phyloP scores from a whole-genome alignment of 1,140 invertebrate species.

The Bombus vancouverensis region DNA sequence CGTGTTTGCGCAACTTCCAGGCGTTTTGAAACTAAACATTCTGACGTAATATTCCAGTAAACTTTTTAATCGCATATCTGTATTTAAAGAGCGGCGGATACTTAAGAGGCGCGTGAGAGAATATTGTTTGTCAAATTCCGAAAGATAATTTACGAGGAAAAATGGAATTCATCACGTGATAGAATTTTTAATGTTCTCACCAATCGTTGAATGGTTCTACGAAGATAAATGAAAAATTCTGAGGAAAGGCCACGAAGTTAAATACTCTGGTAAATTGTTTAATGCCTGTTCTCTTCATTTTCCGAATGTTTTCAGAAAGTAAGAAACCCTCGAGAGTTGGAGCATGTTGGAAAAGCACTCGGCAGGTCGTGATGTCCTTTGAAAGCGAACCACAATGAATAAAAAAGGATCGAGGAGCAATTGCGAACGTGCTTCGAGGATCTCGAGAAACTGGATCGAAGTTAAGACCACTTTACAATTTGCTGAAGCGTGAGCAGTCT shows the following conservation, averaged over 20 bases:
- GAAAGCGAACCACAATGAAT: not conserved
- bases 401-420: conserved; percentile 9
- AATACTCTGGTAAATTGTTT: not conserved
- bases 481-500: conserved; percentile 36
- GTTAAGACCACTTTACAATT: conserved; percentile 43
- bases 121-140: not conserved
- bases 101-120: not conserved
- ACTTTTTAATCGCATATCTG: not conserved
- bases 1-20: too few relatives aligned
- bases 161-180: not conserved
- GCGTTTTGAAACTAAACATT: not conserved
- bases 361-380: conserved; percentile 5
- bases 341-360: conserved; percentile 1
- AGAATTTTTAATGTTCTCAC: not conserved
- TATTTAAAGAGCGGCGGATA: not conserved
- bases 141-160: not conserved
- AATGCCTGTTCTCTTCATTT: not conserved
- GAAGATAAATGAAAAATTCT: not conserved
- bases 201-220: too few relatives aligned
- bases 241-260: not conserved
- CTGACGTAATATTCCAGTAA: not conserved
- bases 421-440: conserved; percentile 16
- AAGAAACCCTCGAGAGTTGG: not conserved
- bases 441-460: conserved; percentile 37
- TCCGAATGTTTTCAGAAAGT: not conserved